Conservation (phyloP, 2,797 vertebrate species). For the Sebastes flavidus region DNA sequence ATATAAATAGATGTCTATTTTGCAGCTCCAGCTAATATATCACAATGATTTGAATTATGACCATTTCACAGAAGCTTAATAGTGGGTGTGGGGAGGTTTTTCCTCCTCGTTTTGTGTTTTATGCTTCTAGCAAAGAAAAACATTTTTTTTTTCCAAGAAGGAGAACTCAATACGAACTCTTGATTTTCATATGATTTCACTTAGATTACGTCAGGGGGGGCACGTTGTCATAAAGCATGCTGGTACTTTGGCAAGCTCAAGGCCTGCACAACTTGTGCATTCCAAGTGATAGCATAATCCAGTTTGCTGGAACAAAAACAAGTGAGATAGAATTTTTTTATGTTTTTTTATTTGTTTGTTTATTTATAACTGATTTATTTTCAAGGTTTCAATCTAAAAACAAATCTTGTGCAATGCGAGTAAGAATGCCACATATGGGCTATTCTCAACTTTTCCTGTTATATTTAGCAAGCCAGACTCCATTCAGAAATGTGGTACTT, state of each 20-base stretch:
- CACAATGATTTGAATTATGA: neutral
- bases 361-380: neutral
- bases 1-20: neutral
- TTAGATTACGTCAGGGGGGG: neutral
- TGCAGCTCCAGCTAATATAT: neutral
- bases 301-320: constrained; percentile 20
- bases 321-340: neutral
- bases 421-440: neutral
- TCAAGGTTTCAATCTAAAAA: neutral
- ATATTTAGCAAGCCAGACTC: neutral
- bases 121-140: neutral
- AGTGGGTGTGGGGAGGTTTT: neutral
- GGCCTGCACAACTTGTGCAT: neutral
- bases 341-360: too few species aligned
- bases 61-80: neutral
- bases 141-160: neutral
- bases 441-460: neutral
- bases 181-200: constrained; percentile 3
- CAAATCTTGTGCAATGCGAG: neutral
- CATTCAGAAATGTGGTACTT: neutral
- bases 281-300: constrained; percentile 12
- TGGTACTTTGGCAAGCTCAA: neutral
- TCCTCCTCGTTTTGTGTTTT: neutral
- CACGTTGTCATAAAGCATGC: neutral
- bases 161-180: neutral